These are phyloP conservation scores for Achlya flavicornis DNA, from an alignment of 2,888 invertebrate species.

Conservation along the genomic window DNA sequence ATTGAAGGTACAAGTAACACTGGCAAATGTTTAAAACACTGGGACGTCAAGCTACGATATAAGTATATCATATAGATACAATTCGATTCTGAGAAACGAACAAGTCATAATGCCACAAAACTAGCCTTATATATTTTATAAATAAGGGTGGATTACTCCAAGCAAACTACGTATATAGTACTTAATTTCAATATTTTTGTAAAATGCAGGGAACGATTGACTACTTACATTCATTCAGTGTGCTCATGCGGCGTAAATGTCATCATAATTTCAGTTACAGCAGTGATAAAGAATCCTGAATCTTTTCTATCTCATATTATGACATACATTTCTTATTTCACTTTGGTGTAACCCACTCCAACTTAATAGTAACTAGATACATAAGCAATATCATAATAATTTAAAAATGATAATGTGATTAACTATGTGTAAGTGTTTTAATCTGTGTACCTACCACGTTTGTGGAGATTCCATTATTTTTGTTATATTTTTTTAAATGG, in stretches of 20 bases:
- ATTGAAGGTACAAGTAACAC: background rate
- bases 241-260: no score
- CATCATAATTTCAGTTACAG: no score
- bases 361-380: background rate
- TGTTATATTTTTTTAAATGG: constrained; percentile 7
- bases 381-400: constrained; percentile 2
- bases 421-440: constrained; percentile 28
- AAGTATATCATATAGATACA: background rate
- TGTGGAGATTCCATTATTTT: constrained; percentile 7
- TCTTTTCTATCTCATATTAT: no score
- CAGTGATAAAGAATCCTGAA: no score
- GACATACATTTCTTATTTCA: background rate
- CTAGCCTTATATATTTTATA: background rate
- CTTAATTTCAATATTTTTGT: background rate
- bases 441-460: background rate
- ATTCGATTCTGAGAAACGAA: background rate
- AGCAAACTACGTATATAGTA: background rate
- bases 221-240: background rate
- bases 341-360: background rate
- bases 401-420: constrained; percentile 15
- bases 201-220: background rate
- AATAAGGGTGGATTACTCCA: background rate
- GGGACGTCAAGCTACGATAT: background rate
- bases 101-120: constrained; percentile 2
- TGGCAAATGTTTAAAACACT: no score